Base-by-base conservation (phyloP, 2,888 invertebrate species). In the Dryocosmus kuriphilus region DNA sequence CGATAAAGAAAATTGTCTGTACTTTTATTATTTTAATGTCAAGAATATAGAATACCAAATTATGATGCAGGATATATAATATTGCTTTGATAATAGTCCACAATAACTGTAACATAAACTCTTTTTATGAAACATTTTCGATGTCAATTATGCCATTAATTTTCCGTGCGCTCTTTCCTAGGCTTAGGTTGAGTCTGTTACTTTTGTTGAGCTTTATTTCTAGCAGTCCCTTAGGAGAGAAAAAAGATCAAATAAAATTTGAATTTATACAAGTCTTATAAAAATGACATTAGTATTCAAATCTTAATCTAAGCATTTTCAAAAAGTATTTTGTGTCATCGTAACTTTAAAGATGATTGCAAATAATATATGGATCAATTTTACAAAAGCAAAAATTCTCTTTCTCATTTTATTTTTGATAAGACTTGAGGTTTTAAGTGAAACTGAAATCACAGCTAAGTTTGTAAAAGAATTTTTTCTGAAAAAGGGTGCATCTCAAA, bases 401-500 rank as follows among this genome's bases (percentile, higher is more conserved):
- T 2, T 51, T 8, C 51, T 51, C n/a, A 51, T 51, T 51, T 51
- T 51, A 51, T 46, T 46, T 35, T 35, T 35, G 7, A 24, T 30
- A 27, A n/a, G 2, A 16, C 16, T 67, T 24, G 41, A 46, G 9
- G n/a, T 46, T 27, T 46, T 46, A 27, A 24, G 9, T 19, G 46
- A 67, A 41, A 41, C 16, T 46, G 74, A 76, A 71, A 27, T 67
- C 0, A 60, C 78, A 19, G n/a, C 67, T 4, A 65, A 32, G 76
- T 78, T 86, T 19, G 75, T 79, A 1, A 77, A 80, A 16, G 81
- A 83, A 38, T 85, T 85, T 76, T 87, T 82, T 76, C 14, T 30
- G 11, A 67, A 78, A 22, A 84, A 81, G 77, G 67, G 73, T 38
- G 75, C 85, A 73, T 76, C 46, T 8, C 81, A 85, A n/a, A 75